phyloP scores from a whole-genome alignment of 2,113 vertebrate genomes.

The Bos indicus region DNA sequence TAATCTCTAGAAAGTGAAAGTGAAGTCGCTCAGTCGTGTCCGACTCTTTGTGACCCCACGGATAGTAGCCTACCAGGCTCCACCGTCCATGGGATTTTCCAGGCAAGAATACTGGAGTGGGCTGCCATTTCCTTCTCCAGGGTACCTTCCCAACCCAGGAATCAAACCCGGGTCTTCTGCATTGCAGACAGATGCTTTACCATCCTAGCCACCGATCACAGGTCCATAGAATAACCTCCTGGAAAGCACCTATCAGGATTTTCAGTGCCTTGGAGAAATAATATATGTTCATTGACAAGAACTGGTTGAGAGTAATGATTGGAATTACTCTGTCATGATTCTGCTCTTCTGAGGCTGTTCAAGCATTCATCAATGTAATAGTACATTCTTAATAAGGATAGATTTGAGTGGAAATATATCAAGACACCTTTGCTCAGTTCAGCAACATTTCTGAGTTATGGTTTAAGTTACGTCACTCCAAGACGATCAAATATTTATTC shows the following conservation, averaged over 20 bases:
- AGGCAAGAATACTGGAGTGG: too few relatives aligned
- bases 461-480: background rate
- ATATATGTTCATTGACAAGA: background rate
- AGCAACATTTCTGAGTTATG: background rate
- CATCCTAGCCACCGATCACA: background rate
- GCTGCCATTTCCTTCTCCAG: too few relatives aligned
- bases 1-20: background rate
- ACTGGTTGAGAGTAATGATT: background rate
- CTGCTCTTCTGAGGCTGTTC: background rate
- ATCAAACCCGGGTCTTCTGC: too few relatives aligned
- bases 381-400: conserved; percentile 2
- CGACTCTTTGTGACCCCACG: too few relatives aligned
- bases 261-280: background rate
- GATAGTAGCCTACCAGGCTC: too few relatives aligned
- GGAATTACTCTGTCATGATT: background rate
- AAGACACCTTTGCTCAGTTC: background rate
- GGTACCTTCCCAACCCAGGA: too few relatives aligned
- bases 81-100: too few relatives aligned
- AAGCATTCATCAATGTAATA: background rate
- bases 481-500: conserved; percentile 32
- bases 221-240: background rate
- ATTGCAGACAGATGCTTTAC: too few relatives aligned
- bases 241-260: background rate
- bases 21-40: too few relatives aligned
- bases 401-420: conserved; percentile 20